Evolutionary conservation across 2,797 vertebrate species (phyloP), one percentile per base, ranked within the genome.

Genomic region (Paratrypauchen microcephalus): DNA sequence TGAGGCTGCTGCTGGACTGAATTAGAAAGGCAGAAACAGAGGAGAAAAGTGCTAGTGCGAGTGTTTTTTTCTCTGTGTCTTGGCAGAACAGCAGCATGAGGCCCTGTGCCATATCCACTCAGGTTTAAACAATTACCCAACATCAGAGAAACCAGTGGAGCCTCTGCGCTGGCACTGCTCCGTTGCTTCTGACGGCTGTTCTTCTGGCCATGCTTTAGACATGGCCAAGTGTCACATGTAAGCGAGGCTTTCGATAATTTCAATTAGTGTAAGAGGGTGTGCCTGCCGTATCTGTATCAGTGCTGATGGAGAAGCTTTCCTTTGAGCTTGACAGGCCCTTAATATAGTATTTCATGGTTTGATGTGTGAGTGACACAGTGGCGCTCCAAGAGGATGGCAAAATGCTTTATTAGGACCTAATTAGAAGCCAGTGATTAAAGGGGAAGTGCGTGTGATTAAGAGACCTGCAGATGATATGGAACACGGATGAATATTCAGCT

Each of bases 361-460:
- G 92, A 91, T 90, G 86, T 92, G 86, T 92, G 92, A 94, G 92
- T 92, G 92, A 94, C 92, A 92, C 85, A 78, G 78, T 78, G 83
- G 85, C 74, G 39, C 85, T 87, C 71, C 66, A 90, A 89, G 90
- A 92, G 88, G 90, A 91, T 87, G 86, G 89, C 81, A 90, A 92
- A 93, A 90, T 88, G 88, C 87, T 91, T 92, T 93, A 93, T 93
- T 93, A 93, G 91, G 90, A 91, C 88, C 83, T 93, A 93, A 94
- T 94, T 92, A 93, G 86, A 93, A 86, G 83, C 77, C 85, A 89
- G 91, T 92, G 91, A 93, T 94, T 94, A 94, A 93, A 93, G 89
- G 87, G 92, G 93, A 93, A 91, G 91, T 91, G 92, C 91, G 87
- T 93, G 91, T 94, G 93, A 94, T 94, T 93, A 92, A 87, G 80